These are phyloP conservation scores for Hydrozoanthus gracilis DNA, from an alignment of 92 coral and sea anemone genomes.

Conservation along the genomic window DNA sequence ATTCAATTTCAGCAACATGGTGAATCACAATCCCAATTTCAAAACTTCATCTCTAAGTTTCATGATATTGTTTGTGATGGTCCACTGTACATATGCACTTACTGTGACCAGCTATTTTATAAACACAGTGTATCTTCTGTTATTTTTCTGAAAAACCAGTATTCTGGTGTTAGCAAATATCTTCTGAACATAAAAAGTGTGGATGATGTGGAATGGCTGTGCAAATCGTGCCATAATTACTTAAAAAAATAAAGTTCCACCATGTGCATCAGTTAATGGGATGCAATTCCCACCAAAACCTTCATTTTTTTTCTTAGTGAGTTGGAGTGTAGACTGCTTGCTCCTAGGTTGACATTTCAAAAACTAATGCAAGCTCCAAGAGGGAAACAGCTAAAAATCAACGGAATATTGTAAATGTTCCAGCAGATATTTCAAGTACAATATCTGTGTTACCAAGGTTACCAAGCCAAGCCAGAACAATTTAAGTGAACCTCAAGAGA, in stretches of 20 bases:
- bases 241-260: too few relatives aligned
- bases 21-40: too few relatives aligned
- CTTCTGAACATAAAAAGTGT: constrained; percentile 53
- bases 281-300: too few relatives aligned
- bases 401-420: constrained; percentile 74
- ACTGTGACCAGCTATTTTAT: not conserved
- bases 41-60: too few relatives aligned
- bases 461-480: constrained; percentile 58
- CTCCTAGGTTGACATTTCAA: constrained; percentile 66
- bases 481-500: too few relatives aligned
- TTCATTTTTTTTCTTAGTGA: constrained; percentile 66
- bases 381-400: constrained; percentile 66
- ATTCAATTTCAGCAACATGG: too few relatives aligned
- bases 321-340: constrained; percentile 57
- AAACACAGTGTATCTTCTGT: not conserved
- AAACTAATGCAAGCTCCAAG: too few relatives aligned
- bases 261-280: too few relatives aligned
- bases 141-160: not conserved
- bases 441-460: constrained; percentile 66
- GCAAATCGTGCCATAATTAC: too few relatives aligned
- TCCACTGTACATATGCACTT: not conserved
- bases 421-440: constrained; percentile 65
- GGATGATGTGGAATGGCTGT: constrained; percentile 55
- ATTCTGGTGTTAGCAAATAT: constrained; percentile 52
- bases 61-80: not conserved